Evolutionary conservation across 2,797 vertebrate genomes (phyloP).

Genomic region (Danio kyathit): DNA sequence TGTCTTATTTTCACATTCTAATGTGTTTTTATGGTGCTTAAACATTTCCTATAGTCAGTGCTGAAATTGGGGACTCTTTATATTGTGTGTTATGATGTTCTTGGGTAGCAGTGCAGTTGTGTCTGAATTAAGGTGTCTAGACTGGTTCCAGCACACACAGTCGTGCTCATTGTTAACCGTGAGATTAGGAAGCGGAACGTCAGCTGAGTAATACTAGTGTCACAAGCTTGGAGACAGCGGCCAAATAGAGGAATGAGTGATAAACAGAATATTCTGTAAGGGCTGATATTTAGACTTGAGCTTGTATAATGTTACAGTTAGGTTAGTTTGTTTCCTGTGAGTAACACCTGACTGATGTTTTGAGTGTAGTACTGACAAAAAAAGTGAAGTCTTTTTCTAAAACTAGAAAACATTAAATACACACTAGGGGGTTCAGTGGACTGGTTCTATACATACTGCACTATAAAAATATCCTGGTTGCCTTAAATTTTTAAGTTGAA

Average conservation of each 20-base stretch:
- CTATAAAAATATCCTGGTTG: too few species aligned
- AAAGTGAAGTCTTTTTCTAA: neutral
- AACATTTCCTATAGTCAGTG: neutral
- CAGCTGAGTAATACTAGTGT: conserved; percentile 12
- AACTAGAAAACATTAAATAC: too few species aligned
- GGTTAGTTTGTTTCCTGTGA: neutral
- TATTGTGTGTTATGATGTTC: neutral
- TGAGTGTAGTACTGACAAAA: neutral
- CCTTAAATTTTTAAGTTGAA: too few species aligned
- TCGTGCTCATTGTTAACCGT: conserved; percentile 48
- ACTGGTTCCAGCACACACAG: conserved; percentile 46
- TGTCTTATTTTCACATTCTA: neutral
- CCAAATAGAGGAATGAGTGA: neutral
- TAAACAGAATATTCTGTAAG: neutral
- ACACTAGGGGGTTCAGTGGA: too few species aligned
- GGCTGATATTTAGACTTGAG: neutral
- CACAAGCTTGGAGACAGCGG: conserved; percentile 5
- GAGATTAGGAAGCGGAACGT: conserved; percentile 52
- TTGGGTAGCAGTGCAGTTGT: conserved; percentile 20
- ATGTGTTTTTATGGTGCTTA: neutral
- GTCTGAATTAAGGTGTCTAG: conserved; percentile 59
- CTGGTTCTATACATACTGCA: too few species aligned
- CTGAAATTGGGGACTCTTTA: neutral
- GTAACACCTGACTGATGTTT: neutral
- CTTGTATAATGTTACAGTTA: neutral